phyloP scores from a whole-genome alignment of 1,140 invertebrate species.

The Colletes gigas region DNA sequence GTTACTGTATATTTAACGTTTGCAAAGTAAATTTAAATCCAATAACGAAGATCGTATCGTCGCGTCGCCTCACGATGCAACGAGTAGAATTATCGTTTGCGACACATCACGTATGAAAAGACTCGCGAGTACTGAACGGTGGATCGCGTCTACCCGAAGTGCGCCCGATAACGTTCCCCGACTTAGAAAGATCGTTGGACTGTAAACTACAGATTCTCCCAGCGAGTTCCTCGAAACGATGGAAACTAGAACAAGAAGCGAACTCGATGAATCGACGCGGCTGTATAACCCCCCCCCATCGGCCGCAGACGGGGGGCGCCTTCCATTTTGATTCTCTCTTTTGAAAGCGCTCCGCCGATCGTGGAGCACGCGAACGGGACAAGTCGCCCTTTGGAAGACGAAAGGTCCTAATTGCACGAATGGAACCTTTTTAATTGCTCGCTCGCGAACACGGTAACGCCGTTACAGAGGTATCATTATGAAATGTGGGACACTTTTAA shows the following conservation, averaged over 20 bases:
- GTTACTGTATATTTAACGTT: too few species aligned
- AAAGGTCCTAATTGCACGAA: conserved; percentile 46
- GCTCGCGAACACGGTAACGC: conserved; percentile 31
- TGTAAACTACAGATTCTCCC: conserved; percentile 26
- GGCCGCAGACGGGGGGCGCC: not conserved
- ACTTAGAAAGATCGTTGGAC: conserved; percentile 6
- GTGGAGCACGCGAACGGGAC: conserved; percentile 20
- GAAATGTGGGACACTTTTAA: conserved; percentile 57
- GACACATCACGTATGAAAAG: too few species aligned
- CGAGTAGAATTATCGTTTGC: too few species aligned
- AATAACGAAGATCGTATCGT: too few species aligned
- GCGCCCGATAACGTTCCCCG: not conserved
- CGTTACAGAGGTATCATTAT: conserved; percentile 51
- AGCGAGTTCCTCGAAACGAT: not conserved
- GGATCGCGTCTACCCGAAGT: too few species aligned
- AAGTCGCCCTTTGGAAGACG: conserved; percentile 27
- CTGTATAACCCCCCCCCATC: not conserved
- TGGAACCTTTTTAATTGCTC: conserved; percentile 53
- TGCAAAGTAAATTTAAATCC: too few species aligned
- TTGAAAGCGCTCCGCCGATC: not conserved
- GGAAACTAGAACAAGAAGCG: conserved; percentile 21
- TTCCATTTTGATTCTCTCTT: conserved; percentile 13
- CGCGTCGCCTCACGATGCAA: too few species aligned
- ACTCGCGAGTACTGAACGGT: not conserved
- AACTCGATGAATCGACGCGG: conserved; percentile 16